Evolutionary conservation across 2,888 invertebrate genomes (phyloP), one percentile per base, ranked within the genome.

Genomic region (Coenonympha glycerion): DNA sequence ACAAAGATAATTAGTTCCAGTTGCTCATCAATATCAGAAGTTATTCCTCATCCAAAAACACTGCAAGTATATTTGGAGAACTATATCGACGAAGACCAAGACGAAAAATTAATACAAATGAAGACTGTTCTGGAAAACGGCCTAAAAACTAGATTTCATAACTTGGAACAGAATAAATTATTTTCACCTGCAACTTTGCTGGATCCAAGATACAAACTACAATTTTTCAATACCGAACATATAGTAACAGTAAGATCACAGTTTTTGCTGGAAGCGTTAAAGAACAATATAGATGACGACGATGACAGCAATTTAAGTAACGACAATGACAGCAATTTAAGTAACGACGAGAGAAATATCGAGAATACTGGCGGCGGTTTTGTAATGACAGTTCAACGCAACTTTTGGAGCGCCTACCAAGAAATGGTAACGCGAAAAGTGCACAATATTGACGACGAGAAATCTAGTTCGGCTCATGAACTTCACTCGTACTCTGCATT

Each of bases 11-110:
- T 41, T 26, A 41, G 26, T 41, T 41, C 26, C 24, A 24, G 41
- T 41, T 41, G 41, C 28, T 41, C 41, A 13, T 13, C 26, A 26
- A 26, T 41, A 11, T 41, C 40, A 11, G 24, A 41, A 41, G 41
- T 26, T 26, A 41, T 41, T 26, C 15, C 41, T 41, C 41, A 41
- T 41, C 41, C 41, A 24, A 41, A 41, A 41, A 41, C 26, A 24
- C 15, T 26, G 26, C 16, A 41, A 11, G 26, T 26, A 9, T 40
- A 40, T 40, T 22, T 22, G 24, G n/a, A 40, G 24, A 21, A 24
- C 9, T 21, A 40, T 21, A n/a, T n/a, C n/a, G n/a, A n/a, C n/a
- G n/a, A n/a, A n/a, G n/a, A 21, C 22, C 6, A 39, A 19, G n/a
- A 22, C 22, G 22, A 21, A 22, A 22, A 39, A 21, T 6, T 39